Evolutionary conservation across 1,140 invertebrate genomes (phyloP).

Genomic region (Calosoma granatense): DNA sequence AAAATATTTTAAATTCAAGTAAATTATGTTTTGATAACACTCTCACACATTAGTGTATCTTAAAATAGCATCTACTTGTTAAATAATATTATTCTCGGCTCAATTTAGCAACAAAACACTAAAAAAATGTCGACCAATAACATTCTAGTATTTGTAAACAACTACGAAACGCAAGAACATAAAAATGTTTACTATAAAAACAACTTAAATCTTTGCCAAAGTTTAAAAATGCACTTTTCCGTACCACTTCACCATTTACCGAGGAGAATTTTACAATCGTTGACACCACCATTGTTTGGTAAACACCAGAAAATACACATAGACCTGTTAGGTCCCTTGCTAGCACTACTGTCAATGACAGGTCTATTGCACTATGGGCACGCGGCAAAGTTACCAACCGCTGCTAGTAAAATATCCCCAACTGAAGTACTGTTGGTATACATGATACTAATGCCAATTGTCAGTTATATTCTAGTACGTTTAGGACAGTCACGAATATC

Average conservation of each 20-base stretch:
- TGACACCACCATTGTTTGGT: constrained; percentile 32
- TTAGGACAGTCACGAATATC: constrained; percentile 29
- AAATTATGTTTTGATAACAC: too few species aligned
- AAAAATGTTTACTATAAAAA: constrained; percentile 11
- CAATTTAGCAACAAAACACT: constrained; percentile 15
- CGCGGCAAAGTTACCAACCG: constrained; percentile 25
- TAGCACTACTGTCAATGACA: constrained; percentile 31
- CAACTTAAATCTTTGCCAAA: constrained; percentile 11
- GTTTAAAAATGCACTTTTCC: constrained; percentile 21
- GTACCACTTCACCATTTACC: constrained; percentile 28
- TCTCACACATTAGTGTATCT: too few species aligned
- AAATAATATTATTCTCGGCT: too few species aligned
- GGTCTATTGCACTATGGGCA: constrained; percentile 33
- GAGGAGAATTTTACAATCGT: constrained; percentile 32
- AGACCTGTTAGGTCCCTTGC: constrained; percentile 35
- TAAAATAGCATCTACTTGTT: too few species aligned
- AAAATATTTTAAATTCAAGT: too few species aligned
- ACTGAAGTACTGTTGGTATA: constrained; percentile 28
- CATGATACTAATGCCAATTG: constrained; percentile 26
- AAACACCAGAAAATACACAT: constrained; percentile 30
- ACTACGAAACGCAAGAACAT: constrained; percentile 10
- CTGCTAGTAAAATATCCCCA: constrained; percentile 24
- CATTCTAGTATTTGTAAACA: constrained; percentile 23
- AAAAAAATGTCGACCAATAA: constrained; percentile 23
- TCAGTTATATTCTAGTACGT: constrained; percentile 29